Evolutionary conservation across 1,140 invertebrate genomes (phyloP).

Genomic region (Drosophila repleta): DNA sequence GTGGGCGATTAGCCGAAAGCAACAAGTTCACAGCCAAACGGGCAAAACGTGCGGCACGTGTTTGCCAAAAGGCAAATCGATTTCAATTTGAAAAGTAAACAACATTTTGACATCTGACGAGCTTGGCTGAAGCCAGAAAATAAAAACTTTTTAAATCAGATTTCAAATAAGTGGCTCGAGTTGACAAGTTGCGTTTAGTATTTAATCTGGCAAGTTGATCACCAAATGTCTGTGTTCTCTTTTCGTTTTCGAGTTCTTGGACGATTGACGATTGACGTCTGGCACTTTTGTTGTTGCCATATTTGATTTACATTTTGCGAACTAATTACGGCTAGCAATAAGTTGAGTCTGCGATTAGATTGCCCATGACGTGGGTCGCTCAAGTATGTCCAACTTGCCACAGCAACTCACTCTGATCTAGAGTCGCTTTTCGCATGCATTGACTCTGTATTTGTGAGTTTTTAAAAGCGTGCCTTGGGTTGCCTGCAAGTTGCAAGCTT

Average conservation of each 20-base stretch:
- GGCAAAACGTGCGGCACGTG: slow-evolving; percentile 36
- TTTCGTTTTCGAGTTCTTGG: neutral
- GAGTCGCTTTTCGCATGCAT: neutral
- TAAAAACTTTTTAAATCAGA: slow-evolving; percentile 23
- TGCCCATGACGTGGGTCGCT: slow-evolving; percentile 49
- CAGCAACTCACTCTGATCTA: slow-evolving; percentile 1
- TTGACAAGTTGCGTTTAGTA: slow-evolving; percentile 19
- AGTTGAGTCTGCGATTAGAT: slow-evolving; percentile 62
- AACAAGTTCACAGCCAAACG: slow-evolving; percentile 15
- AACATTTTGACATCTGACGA: slow-evolving; percentile 3
- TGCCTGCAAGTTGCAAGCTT: neutral
- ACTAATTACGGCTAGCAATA: slow-evolving; percentile 55
- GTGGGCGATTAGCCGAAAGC: slow-evolving; percentile 20
- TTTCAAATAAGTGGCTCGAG: slow-evolving; percentile 12
- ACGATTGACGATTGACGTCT: too few species aligned
- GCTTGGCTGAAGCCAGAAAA: neutral
- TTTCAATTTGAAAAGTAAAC: slow-evolving; percentile 3
- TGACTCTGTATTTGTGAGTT: slow-evolving; percentile 23
- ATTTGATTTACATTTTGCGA: slow-evolving; percentile 47
- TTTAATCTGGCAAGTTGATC: slow-evolving; percentile 30
- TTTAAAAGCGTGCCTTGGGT: slow-evolving; percentile 25
- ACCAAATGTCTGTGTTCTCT: neutral
- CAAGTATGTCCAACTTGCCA: slow-evolving; percentile 8
- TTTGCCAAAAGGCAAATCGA: slow-evolving; percentile 6
- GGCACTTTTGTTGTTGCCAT: neutral